phyloP scores from a whole-genome alignment of 2,797 vertebrate species.

The Hipposideros larvatus region DNA sequence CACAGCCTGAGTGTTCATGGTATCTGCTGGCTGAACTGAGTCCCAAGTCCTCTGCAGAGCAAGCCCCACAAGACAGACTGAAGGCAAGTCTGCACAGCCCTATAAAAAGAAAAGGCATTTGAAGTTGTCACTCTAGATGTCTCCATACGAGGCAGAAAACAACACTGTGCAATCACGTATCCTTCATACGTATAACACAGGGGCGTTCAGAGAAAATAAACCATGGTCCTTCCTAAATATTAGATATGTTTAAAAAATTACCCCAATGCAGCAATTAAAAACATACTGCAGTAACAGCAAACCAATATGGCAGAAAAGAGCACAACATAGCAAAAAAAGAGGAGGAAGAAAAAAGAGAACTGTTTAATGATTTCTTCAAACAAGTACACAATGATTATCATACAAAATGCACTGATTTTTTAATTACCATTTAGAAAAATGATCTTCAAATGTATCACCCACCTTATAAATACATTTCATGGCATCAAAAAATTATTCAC shows the following conservation, averaged over 20 bases:
- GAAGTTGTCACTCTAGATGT: not conserved
- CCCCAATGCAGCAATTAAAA: not conserved
- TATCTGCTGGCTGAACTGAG: not conserved
- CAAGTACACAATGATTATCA: slow-evolving; percentile 5
- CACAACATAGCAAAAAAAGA: not conserved
- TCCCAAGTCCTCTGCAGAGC: not conserved
- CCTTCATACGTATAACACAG: not conserved
- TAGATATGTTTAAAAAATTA: not conserved
- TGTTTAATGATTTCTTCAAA: not conserved
- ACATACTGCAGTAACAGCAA: not conserved
- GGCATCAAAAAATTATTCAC: slow-evolving; percentile 2
- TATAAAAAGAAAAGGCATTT: not conserved
- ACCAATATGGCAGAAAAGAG: not conserved
- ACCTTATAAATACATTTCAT: slow-evolving; percentile 33
- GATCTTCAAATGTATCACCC: not conserved
- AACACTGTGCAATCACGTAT: not conserved
- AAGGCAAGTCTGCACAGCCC: not conserved
- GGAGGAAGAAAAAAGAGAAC: not conserved
- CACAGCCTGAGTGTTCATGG: not conserved
- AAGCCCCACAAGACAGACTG: not conserved
- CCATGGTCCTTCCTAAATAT: not conserved
- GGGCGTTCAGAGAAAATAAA: not conserved
- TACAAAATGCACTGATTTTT: slow-evolving; percentile 32
- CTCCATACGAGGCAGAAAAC: not conserved
- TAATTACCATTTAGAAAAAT: slow-evolving; percentile 50